Conservation (phyloP, 1,140 invertebrate genomes). For the Harpegnathos saltator region DNA sequence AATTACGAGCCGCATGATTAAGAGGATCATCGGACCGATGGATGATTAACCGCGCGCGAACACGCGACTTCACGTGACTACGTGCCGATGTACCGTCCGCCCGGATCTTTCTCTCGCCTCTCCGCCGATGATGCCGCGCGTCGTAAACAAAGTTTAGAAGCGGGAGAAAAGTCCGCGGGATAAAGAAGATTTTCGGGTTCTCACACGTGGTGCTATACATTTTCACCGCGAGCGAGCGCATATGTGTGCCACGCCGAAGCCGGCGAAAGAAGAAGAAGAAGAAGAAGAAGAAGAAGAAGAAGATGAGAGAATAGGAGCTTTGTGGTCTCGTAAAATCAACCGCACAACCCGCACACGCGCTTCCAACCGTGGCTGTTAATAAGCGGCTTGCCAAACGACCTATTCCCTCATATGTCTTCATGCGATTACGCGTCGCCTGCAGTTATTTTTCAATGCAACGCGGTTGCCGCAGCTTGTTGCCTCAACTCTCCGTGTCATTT, state of each 20-base stretch:
- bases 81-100: constrained; percentile 13
- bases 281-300: neutral
- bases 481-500: constrained; percentile 58
- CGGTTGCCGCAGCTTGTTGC: constrained; percentile 72
- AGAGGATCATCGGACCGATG: constrained; percentile 29
- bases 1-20: constrained; percentile 47
- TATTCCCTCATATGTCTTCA: constrained; percentile 71
- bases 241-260: neutral
- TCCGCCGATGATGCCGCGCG: neutral
- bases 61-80: constrained; percentile 54
- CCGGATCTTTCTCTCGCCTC: constrained; percentile 3
- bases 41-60: constrained; percentile 38
- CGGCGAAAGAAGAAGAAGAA: neutral
- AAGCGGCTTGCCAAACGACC: constrained; percentile 67
- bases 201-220: neutral
- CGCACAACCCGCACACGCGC: constrained; percentile 67
- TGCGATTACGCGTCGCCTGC: constrained; percentile 46
- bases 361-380: constrained; percentile 67
- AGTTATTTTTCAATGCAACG: constrained; percentile 58
- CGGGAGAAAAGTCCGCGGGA: neutral
- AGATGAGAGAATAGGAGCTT: constrained; percentile 40
- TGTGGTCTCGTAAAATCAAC: constrained; percentile 80
- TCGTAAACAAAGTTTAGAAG: constrained; percentile 34
- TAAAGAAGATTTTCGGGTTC: constrained; percentile 1
- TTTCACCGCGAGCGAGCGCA: neutral